Base-by-base conservation (phyloP, 1,140 invertebrate species). In the Carposina sasakii region DNA sequence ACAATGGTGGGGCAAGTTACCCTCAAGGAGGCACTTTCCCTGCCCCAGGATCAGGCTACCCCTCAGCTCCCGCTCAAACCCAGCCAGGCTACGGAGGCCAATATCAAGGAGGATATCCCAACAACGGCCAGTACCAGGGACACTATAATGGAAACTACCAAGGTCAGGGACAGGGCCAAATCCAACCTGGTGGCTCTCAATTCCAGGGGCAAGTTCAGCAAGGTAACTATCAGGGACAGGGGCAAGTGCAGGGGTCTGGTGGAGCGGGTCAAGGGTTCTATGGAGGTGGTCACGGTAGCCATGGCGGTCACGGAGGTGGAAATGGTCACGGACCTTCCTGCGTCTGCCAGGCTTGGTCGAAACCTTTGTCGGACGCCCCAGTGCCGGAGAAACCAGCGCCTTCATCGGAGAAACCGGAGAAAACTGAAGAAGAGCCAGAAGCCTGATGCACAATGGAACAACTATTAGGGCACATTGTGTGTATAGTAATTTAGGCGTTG, bases 281-380 rank as follows among this genome's bases (percentile, higher is more conserved):
- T n/a, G 19, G 22, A 20, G 10, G 19, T 12, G 36, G 36, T 13
- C 24, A 5, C 24, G 24, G 24, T n/a, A 21, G 17, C 10, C 36
- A 39, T 10, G 10, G 19, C 9, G 36, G 36, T 13, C 24, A 5
- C 24, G 24, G 24, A 6, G 24, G 24, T 28, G 22, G 8, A 13
- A 39, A 39, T 22, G 62, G 44, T 2, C 61, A 63, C 6, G 79
- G 76, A 1, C 79, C 76, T 0, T 71, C 79, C 0, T 83, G 79
- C 26, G 69, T 83, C 8, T 83, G 79, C 34, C 76, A 81, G 53
- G 71, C 76, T 0, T 83, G 76, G 74, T 74, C 76, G 0, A 81
- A 81, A 43, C 76, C 71, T 5, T 52, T 53, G 21, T 20, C 56
- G 12, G 63, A 72, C 19, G 31, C 16, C 9, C 52, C 55, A 3